phyloP scores from a whole-genome alignment of 2,888 invertebrate species.

The Schrankia costaestrigalis region DNA sequence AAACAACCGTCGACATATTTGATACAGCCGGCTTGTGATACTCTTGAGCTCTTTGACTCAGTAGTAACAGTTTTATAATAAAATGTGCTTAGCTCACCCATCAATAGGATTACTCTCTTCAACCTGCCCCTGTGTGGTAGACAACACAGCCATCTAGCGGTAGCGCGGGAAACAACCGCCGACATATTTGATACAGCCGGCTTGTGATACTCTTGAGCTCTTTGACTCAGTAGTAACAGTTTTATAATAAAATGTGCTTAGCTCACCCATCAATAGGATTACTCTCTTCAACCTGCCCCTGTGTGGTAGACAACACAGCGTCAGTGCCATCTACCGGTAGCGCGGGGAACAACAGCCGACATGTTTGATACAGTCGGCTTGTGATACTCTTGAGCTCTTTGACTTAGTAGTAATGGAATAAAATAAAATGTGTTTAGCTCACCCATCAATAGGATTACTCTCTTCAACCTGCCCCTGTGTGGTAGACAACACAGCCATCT shows the following conservation, averaged over 20 bases:
- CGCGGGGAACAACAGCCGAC: conserved; percentile 89
- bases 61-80: conserved; percentile 86
- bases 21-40: conserved; percentile 85
- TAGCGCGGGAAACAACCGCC: conserved; percentile 90
- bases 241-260: no score
- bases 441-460: conserved; percentile 56
- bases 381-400: conserved; percentile 90
- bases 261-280: no score
- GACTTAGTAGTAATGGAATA: conserved; percentile 88
- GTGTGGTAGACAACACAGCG: no score
- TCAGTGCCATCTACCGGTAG: no score
- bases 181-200: conserved; percentile 85
- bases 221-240: conserved; percentile 87
- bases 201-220: conserved; percentile 89
- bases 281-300: no score
- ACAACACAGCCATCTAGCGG: no score
- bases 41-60: conserved; percentile 91
- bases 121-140: no score
- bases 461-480: conserved; percentile 39
- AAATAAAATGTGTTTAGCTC: no score
- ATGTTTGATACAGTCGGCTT: conserved; percentile 84
- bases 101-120: no score
- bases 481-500: conserved; percentile 68
- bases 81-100: no score
- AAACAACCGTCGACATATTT: conserved; percentile 87